These are phyloP conservation scores for Meliscaeva auricollis DNA, from an alignment of 2,888 invertebrate species.

Conservation along the genomic window DNA sequence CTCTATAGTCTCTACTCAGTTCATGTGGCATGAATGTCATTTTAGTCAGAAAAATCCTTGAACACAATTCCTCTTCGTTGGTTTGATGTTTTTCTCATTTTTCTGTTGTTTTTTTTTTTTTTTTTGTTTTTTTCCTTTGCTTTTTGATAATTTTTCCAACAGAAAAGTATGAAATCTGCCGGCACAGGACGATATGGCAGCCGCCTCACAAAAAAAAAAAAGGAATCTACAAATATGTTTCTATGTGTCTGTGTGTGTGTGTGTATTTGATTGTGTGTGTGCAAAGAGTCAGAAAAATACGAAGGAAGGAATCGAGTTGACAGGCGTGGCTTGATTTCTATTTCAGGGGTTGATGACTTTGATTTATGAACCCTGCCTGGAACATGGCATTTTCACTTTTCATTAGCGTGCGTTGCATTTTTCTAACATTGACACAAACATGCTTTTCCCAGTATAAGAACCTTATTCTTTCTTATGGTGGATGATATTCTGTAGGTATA, in stretches of 20 bases:
- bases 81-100: slow-evolving; percentile 42
- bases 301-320: slow-evolving; percentile 77
- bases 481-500: not conserved
- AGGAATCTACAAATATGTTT: slow-evolving; percentile 14
- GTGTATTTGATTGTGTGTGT: slow-evolving; percentile 31
- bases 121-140: too few relatives aligned
- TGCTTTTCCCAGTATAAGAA: slow-evolving; percentile 6
- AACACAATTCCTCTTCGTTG: slow-evolving; percentile 65
- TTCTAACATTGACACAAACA: slow-evolving; percentile 54
- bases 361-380: slow-evolving; percentile 72
- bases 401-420: slow-evolving; percentile 74
- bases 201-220: slow-evolving; percentile 25
- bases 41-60: slow-evolving; percentile 75
- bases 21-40: slow-evolving; percentile 65
- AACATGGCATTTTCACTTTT: slow-evolving; percentile 76
- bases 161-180: slow-evolving; percentile 74
- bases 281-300: slow-evolving; percentile 58
- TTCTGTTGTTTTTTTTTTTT: slow-evolving; percentile 10
- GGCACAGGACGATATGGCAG: slow-evolving; percentile 61
- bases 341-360: slow-evolving; percentile 76
- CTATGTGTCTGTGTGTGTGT: not conserved
- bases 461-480: not conserved
- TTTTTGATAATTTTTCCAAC: slow-evolving; percentile 54
- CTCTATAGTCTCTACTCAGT: not conserved
- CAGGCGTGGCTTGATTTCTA: slow-evolving; percentile 79